Evolutionary conservation across 2,113 vertebrate species (phyloP).

Genomic region (Apeltes quadracus): DNA sequence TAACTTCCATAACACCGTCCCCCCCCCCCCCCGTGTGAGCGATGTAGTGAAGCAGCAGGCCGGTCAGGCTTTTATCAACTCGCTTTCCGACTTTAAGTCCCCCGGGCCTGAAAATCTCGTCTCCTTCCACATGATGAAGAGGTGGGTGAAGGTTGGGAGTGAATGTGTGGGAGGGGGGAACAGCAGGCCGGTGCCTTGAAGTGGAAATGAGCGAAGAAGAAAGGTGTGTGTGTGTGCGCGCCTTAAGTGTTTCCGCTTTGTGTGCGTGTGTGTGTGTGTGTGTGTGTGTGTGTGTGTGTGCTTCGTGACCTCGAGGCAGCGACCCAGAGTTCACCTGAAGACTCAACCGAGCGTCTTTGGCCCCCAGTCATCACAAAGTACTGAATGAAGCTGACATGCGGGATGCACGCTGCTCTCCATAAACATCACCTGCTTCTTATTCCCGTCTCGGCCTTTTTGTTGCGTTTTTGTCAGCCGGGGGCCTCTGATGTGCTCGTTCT

Average conservation of each 20-base stretch:
- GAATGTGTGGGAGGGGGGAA: constrained; percentile 52
- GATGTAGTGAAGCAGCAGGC: constrained; percentile 49
- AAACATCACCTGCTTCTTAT: constrained; percentile 72
- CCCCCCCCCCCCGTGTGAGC: not conserved
- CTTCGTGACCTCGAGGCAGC: not conserved
- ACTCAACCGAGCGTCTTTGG: constrained; percentile 23
- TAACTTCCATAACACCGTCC: constrained; percentile 11
- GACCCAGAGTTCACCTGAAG: constrained; percentile 33
- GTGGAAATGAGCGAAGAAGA: constrained; percentile 69
- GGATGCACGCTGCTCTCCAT: constrained; percentile 44
- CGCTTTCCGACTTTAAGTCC: constrained; percentile 41
- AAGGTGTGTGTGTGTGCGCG: constrained; percentile 29
- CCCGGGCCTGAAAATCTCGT: constrained; percentile 39
- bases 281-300: not conserved
- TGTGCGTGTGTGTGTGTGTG: not conserved
- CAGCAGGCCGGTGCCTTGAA: constrained; percentile 68
- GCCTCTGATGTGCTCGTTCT: constrained; percentile 66
- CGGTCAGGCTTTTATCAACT: constrained; percentile 49
- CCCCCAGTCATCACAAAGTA: constrained; percentile 32
- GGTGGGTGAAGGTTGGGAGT: constrained; percentile 40
- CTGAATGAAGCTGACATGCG: constrained; percentile 14
- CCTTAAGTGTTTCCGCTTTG: not conserved
- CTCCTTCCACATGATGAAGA: constrained; percentile 54
- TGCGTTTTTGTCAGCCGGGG: constrained; percentile 69
- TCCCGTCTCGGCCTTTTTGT: constrained; percentile 58